Evolutionary conservation across 2,797 vertebrate species (phyloP), one percentile per base, ranked within the genome.

Genomic region (Gymnoscopelus microlampas): DNA sequence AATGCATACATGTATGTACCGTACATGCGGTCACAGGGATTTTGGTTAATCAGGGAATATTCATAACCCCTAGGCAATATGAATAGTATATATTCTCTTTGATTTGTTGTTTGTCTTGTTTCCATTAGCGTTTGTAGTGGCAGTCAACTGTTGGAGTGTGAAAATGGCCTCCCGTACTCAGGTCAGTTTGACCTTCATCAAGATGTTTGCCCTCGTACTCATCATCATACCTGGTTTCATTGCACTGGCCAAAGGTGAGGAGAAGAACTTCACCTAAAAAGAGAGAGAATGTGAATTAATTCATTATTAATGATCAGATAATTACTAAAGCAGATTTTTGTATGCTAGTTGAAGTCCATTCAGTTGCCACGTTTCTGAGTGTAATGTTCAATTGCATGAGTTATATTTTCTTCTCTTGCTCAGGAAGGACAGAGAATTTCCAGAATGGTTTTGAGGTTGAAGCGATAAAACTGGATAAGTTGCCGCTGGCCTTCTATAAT

Each of bases 401-500:
- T n/a, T 54, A 54, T 19, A 9, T 55, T 19, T 6, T 54, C 1
- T 15, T 72, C 23, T 35, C 23, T 15, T 66, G 65, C 71, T 12
- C 77, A 97, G 96, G 96, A 61, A 91, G 90, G 70, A 96, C 94
- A 0, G 92, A 94, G 59, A 94, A 96, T 76, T 97, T 97, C 80
- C 91, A 95, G 76, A 90, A 95, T 4, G 93, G 93, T 13, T 97
- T 98, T 67, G 91, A 95, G 67, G 68, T 88, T 0, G 92, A 93
- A 2, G 66, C 74, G 0, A 29, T 96, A 32, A 93, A 88, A 5
- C 53, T 95, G 82, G 93, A 94, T n/a, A 92, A 86, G 70, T 58
- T 98, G 26, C 96, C 96, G 0, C 78, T 98, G 79, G 96, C 96
- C 14, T 97, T 98, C 89, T 98, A 95, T 3, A 95, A 95, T 0